Evolutionary conservation across 2,113 vertebrate genomes (phyloP), one percentile per base, ranked within the genome.

Genomic region (Strigops habroptila): DNA sequence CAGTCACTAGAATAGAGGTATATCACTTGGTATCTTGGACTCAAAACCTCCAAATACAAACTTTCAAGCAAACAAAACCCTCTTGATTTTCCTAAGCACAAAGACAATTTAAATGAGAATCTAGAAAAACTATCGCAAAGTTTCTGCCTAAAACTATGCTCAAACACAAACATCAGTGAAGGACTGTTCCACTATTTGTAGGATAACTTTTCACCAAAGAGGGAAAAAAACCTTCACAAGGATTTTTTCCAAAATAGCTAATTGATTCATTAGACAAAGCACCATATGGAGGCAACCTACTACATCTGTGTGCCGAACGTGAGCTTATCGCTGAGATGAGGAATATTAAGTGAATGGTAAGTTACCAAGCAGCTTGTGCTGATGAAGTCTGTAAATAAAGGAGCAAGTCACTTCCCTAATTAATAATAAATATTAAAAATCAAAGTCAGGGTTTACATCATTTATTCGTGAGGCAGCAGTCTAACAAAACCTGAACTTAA

Each of bases 251-350:
- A 51, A 86, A 91, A 79, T 24, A 81, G 86, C 52, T 91, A 92
- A 94, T 88, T 87, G 88, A 94, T 92, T 96, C 86, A 93, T 96
- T 91, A 94, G 90, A 96, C 85, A 95, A 93, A 96, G 96, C 86
- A 91, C 94, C 95, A 97, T 93, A 95, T 94, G 96, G 96, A 96
- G 51, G 39, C 74, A 95, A 91, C n/a, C 75, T 78, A 91, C 92
- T 88, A 52, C 91, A 95, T 97, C 91, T 97, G 96, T 86, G 89
- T 78, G 65, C 92, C 41, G 83, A 85, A 63, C 51, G 63, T 14
- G 12, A 68, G 84, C 91, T 95, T 92, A 95, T 86, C 95, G 80
- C 78, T 33, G 75, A 81, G 89, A 91, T 3, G 59, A 91, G 60
- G 90, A 96, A 83, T 91, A 92, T 77, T 80, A 93, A 95, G 78